Evolutionary conservation across 2,797 vertebrate genomes (phyloP).

Genomic region (Coreius guichenoti): DNA sequence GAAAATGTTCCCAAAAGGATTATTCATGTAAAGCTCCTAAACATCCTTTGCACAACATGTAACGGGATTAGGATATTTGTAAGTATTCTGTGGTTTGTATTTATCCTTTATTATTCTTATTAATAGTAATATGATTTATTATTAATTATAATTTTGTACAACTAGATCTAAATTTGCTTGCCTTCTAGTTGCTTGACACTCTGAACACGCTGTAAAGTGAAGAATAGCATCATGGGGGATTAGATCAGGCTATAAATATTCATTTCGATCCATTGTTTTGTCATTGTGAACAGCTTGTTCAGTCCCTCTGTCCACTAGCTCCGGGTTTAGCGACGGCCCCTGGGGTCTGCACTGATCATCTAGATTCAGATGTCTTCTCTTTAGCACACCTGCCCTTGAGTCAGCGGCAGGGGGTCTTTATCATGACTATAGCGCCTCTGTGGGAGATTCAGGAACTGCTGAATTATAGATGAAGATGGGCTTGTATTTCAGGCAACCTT

Average conservation of each 20-base stretch:
- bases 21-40: conserved; percentile 17
- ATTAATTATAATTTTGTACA: background rate
- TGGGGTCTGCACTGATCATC: conserved; percentile 24
- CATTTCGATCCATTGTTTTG: background rate
- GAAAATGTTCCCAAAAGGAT: conserved; percentile 15
- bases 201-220: background rate
- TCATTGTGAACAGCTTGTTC: conserved; percentile 8
- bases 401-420: conserved; percentile 38
- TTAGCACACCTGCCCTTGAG: conserved; percentile 35
- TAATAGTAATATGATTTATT: background rate
- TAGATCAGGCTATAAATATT: conserved; percentile 27
- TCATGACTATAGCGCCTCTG: conserved; percentile 6
- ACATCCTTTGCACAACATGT: background rate
- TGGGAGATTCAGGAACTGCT: conserved; percentile 18
- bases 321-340: background rate
- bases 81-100: background rate
- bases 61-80: background rate
- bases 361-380: conserved; percentile 23
- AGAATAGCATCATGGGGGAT: background rate
- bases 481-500: conserved; percentile 52
- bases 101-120: background rate
- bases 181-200: background rate
- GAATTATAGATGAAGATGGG: conserved; percentile 58
- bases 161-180: background rate
- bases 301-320: background rate